phyloP scores from a whole-genome alignment of 2,797 vertebrate species.

The Aldrovandia affinis region DNA sequence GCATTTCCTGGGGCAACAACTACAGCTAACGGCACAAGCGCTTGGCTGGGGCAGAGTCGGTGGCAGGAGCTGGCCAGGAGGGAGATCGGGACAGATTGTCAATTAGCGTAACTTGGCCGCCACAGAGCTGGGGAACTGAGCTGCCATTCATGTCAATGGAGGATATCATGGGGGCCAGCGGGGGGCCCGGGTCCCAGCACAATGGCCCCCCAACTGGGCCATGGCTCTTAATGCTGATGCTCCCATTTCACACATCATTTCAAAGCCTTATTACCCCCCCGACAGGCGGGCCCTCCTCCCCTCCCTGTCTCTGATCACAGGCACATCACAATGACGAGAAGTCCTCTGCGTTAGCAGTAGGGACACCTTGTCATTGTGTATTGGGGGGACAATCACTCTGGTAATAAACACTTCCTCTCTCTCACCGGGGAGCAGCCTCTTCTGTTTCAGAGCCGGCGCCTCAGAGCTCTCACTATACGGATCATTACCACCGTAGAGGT shows the following conservation, averaged over 20 bases:
- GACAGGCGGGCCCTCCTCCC: slow-evolving; percentile 42
- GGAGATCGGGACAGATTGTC: background rate
- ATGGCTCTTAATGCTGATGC: slow-evolving; percentile 76
- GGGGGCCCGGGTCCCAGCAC: slow-evolving; percentile 66
- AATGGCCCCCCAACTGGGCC: slow-evolving; percentile 72
- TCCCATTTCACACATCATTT: slow-evolving; percentile 78
- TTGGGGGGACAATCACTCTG: slow-evolving; percentile 71
- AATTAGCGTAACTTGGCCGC: background rate
- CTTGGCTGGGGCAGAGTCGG: background rate
- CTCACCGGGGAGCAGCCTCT: slow-evolving; percentile 58
- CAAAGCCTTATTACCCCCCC: slow-evolving; percentile 59
- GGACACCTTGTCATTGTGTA: slow-evolving; percentile 77
- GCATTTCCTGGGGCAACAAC: background rate
- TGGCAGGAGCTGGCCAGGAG: background rate
- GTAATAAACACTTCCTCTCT: slow-evolving; percentile 72
- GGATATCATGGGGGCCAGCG: slow-evolving; percentile 75
- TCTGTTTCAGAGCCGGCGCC: slow-evolving; percentile 45
- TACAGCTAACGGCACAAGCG: background rate
- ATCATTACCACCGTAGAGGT: slow-evolving; percentile 71
- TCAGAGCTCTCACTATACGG: slow-evolving; percentile 70
- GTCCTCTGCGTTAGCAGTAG: slow-evolving; percentile 43
- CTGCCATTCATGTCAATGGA: slow-evolving; percentile 67
- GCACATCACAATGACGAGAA: slow-evolving; percentile 66
- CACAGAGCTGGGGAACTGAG: background rate
- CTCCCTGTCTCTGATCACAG: slow-evolving; percentile 46